Evolutionary conservation across 2,888 invertebrate genomes (phyloP).

Genomic region (Callinectes sapidus): DNA sequence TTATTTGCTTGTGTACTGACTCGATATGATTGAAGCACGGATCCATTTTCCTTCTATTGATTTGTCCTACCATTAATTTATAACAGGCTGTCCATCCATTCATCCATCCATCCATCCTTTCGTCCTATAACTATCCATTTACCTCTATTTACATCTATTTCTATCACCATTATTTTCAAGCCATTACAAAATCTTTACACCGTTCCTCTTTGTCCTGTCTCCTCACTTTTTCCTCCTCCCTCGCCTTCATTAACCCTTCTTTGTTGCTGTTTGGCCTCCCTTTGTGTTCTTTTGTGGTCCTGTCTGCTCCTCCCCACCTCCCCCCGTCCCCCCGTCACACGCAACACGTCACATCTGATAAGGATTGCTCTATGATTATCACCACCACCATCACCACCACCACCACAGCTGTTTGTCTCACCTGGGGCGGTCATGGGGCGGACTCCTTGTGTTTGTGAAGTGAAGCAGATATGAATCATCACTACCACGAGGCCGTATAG

Average conservation of each 20-base stretch:
- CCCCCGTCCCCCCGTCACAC: not conserved
- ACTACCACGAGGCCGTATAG: not conserved
- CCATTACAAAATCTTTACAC: not conserved
- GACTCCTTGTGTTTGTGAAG: not conserved
- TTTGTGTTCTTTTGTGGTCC: not conserved
- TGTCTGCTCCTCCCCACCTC: not conserved
- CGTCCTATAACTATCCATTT: too few relatives aligned
- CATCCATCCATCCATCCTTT: not conserved
- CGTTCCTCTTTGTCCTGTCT: not conserved
- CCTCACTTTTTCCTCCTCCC: not conserved
- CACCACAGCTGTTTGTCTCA: slow-evolving; percentile 9
- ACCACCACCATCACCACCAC: slow-evolving; percentile 24
- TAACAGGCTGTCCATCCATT: not conserved
- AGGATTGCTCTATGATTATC: not conserved
- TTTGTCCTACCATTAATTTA: not conserved
- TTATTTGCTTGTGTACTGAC: not conserved
- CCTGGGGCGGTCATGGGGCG: not conserved
- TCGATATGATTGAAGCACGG: not conserved
- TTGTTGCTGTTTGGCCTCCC: not conserved
- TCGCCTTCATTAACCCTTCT: not conserved
- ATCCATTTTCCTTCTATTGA: not conserved
- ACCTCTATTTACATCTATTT: not conserved
- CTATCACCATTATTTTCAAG: not conserved
- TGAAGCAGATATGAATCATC: not conserved
- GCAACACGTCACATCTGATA: slow-evolving; percentile 12